phyloP scores from a whole-genome alignment of 2,888 invertebrate genomes.

The Ophion costatus region DNA sequence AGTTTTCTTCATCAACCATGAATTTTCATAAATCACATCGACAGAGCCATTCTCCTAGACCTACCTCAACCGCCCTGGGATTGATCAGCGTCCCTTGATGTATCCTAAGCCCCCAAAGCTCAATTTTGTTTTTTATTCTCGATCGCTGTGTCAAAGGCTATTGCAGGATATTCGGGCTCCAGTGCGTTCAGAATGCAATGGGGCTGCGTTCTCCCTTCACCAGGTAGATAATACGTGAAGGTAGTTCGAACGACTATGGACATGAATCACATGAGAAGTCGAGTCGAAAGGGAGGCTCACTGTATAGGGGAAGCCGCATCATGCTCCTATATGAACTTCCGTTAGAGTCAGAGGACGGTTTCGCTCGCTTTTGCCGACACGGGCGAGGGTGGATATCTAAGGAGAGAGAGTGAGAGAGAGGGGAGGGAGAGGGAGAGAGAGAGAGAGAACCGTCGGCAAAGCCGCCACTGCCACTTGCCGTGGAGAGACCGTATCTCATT shows the following conservation, averaged over 20 bases:
- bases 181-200: conserved; percentile 15
- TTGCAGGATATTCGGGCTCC: neutral
- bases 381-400: neutral
- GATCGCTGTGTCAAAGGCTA: neutral
- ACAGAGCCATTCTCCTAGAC: too few species aligned
- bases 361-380: neutral
- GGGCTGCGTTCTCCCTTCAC: conserved; percentile 1
- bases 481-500: conserved; percentile 82
- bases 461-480: conserved; percentile 65
- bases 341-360: conserved; percentile 21
- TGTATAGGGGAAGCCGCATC: conserved; percentile 40
- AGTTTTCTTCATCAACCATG: too few species aligned
- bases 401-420: conserved; percentile 16
- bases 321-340: conserved; percentile 48
- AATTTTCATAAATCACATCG: too few species aligned
- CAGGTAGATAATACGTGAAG: conserved; percentile 12
- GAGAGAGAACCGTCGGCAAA: conserved; percentile 68
- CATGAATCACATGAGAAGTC: conserved; percentile 62
- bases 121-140: neutral
- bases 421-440: conserved; percentile 29
- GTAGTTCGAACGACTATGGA: neutral
- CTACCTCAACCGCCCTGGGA: too few species aligned
- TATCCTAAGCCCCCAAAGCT: too few species aligned
- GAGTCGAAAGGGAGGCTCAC: conserved; percentile 48
- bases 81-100: too few species aligned